Conservation (phyloP, 2,113 vertebrate genomes). For the Baryphthengus martii region DNA sequence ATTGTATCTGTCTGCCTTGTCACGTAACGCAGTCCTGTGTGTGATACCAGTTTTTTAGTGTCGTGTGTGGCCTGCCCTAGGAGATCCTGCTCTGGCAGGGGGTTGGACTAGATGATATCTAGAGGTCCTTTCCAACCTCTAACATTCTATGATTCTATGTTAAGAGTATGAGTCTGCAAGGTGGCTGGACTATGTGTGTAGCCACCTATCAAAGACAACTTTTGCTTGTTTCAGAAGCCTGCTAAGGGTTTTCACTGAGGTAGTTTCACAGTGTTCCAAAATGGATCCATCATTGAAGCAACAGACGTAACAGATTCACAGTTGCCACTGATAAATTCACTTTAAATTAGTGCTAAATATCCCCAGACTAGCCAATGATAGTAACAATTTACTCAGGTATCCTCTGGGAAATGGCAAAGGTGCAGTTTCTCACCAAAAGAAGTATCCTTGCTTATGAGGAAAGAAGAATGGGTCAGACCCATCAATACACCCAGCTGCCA, state of each 20-base stretch:
- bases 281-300: not conserved
- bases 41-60: no score
- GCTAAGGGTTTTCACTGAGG: not conserved
- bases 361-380: not conserved
- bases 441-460: not conserved
- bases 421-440: not conserved
- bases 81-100: no score
- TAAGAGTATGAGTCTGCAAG: no score
- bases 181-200: not conserved
- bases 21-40: no score
- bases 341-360: not conserved
- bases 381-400: not conserved
- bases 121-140: no score
- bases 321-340: not conserved
- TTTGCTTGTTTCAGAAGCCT: not conserved
- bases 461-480: not conserved
- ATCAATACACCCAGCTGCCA: not conserved
- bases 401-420: not conserved
- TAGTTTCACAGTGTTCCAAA: not conserved
- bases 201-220: not conserved
- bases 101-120: no score
- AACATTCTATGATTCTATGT: no score
- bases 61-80: no score
- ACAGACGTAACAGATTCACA: not conserved
- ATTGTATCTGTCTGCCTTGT: not conserved